Evolutionary conservation across 1,140 invertebrate genomes (phyloP).

Genomic region (Dysdera silvatica): DNA sequence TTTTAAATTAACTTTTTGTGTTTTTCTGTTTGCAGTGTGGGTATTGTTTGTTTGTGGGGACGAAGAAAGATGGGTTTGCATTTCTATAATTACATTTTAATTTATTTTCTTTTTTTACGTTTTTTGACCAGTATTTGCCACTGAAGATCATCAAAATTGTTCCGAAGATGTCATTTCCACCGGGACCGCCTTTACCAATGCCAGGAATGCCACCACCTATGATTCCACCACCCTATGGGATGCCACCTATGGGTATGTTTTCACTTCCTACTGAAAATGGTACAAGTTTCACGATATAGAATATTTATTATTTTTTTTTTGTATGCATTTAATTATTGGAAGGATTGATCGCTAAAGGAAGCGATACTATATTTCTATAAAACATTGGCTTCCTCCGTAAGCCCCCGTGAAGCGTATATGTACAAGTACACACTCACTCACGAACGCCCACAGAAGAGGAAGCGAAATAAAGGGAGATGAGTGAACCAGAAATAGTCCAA

Average conservation of each 20-base stretch:
- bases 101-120: neutral
- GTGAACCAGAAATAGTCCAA: no score
- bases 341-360: no score
- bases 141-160: constrained; percentile 29
- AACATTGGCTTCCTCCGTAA: no score
- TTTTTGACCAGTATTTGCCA: constrained; percentile 25
- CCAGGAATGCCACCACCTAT: constrained; percentile 42
- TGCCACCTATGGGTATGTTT: constrained; percentile 41
- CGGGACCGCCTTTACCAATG: constrained; percentile 38
- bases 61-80: neutral
- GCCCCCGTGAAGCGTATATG: no score
- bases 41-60: neutral
- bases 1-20: neutral
- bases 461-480: no score
- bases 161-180: constrained; percentile 43
- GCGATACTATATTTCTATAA: no score
- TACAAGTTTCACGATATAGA: neutral
- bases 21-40: neutral
- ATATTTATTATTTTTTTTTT: neutral
- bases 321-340: no score
- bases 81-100: neutral
- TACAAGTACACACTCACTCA: no score
- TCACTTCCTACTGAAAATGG: neutral
- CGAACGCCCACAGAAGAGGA: no score
- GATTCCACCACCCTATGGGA: constrained; percentile 39